These are phyloP conservation scores for Caranx ignobilis DNA, from an alignment of 2,113 vertebrate species.

Conservation along the genomic window DNA sequence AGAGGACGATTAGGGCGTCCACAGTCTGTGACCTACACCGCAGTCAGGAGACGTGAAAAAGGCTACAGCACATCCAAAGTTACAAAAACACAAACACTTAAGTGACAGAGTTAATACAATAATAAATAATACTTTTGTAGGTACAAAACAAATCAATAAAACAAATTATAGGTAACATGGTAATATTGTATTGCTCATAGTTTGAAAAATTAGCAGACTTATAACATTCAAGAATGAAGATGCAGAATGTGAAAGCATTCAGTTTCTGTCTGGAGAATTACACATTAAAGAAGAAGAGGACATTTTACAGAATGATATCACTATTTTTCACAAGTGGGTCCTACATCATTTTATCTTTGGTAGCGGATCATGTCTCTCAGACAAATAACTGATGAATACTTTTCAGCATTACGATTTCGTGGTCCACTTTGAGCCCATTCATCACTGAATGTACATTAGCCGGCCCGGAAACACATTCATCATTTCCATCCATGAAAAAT, in stretches of 20 bases:
- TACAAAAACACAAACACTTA: neutral
- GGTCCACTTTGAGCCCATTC: constrained; percentile 26
- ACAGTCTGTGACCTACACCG: constrained; percentile 53
- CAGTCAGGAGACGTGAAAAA: constrained; percentile 1
- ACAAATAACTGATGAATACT: constrained; percentile 62
- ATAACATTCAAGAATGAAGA: constrained; percentile 11
- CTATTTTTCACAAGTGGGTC: constrained; percentile 35
- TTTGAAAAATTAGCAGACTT: neutral
- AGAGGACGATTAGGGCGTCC: constrained; percentile 60
- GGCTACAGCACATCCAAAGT: neutral
- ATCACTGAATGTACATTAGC: constrained; percentile 51
- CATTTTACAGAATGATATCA: neutral
- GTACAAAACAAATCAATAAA: constrained; percentile 8
- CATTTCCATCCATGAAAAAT: constrained; percentile 45
- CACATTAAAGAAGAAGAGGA: neutral
- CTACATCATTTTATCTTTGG: constrained; percentile 64
- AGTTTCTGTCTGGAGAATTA: constrained; percentile 1
- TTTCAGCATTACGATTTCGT: constrained; percentile 42
- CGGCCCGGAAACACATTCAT: constrained; percentile 48
- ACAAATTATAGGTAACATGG: neutral
- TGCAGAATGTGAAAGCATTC: constrained; percentile 12
- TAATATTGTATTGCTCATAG: constrained; percentile 19
- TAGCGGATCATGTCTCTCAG: constrained; percentile 37
- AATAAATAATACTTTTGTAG: constrained; percentile 31
- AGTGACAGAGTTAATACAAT: constrained; percentile 7